These are phyloP conservation scores for Aurelia aurita DNA, from an alignment of 30 jellyfish, hydroid and myxozoan species.

Conservation along the genomic window DNA sequence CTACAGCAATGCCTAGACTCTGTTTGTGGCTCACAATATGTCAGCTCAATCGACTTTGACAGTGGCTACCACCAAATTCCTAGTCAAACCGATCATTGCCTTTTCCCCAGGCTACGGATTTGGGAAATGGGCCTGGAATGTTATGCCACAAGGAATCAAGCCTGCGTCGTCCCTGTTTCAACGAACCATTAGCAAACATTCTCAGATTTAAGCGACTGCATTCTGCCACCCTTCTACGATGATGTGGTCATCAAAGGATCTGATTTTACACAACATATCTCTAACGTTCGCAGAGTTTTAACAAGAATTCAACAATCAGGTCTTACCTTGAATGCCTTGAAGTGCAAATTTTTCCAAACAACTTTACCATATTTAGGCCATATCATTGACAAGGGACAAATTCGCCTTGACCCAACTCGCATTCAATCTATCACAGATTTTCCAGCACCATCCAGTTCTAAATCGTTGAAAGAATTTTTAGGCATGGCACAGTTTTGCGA, in stretches of 20 bases:
- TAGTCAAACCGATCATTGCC: conserved; percentile 27
- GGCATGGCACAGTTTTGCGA: too few relatives aligned
- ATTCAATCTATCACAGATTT: not conserved
- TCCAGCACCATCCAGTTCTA: conserved; percentile 16
- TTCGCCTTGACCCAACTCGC: conserved; percentile 47
- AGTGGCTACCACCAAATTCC: conserved; percentile 40
- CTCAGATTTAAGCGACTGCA: conserved; percentile 13
- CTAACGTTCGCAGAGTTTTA: conserved; percentile 31
- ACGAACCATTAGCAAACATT: conserved; percentile 33
- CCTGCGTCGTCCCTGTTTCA: conserved; percentile 29
- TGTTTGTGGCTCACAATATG: conserved; percentile 29
- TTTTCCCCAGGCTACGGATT: conserved; percentile 29
- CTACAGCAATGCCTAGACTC: conserved; percentile 36
- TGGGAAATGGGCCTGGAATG: conserved; percentile 36
- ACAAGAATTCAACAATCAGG: conserved; percentile 24
- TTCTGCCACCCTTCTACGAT: conserved; percentile 41
- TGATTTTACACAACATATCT: conserved; percentile 9
- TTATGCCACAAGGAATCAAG: conserved; percentile 51
- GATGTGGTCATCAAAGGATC: conserved; percentile 45
- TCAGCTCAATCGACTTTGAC: conserved; percentile 42
- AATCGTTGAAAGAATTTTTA: conserved; percentile 7
- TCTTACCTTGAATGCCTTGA: conserved; percentile 40
- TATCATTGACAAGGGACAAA: conserved; percentile 40
- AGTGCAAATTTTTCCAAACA: conserved; percentile 42
- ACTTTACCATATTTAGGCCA: conserved; percentile 40